Evolutionary conservation across 2,888 invertebrate genomes (phyloP).

Genomic region (Plebejus argus): DNA sequence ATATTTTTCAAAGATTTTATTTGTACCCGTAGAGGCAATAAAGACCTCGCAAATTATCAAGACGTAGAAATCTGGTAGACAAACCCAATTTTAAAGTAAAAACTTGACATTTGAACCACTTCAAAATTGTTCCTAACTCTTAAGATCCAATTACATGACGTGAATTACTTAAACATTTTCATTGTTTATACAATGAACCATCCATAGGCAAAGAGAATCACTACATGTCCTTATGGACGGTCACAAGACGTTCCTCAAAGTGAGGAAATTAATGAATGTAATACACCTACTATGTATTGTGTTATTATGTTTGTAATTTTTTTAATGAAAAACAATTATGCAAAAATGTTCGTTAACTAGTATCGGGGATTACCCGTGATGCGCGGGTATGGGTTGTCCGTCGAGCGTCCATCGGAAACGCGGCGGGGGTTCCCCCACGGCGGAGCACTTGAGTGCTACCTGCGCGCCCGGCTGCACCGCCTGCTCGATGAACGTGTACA

Average conservation of each 20-base stretch:
- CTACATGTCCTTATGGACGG: no score
- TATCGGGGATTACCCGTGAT: conserved; percentile 62
- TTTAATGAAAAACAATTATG: no score
- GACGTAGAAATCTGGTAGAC: not conserved
- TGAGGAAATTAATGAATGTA: no score
- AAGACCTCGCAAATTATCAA: not conserved
- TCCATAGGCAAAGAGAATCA: no score
- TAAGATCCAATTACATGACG: no score
- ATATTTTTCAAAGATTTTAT: conserved; percentile 10
- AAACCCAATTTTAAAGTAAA: not conserved
- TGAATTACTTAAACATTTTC: no score
- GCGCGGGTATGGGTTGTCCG: conserved; percentile 68
- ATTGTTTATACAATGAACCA: no score
- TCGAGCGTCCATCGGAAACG: conserved; percentile 72
- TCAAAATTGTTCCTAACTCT: no score
- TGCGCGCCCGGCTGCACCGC: conserved; percentile 85
- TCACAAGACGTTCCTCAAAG: no score
- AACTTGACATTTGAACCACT: no score
- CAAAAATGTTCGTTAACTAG: not conserved
- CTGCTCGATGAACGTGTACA: conserved; percentile 91
- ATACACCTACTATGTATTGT: no score
- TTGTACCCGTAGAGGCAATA: not conserved
- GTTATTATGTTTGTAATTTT: no score
- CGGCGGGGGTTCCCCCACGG: conserved; percentile 93
- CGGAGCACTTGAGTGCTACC: conserved; percentile 92